Percentiles rank a stretch among this genome's conserved stretches.
These are phyloP conservation scores for Apis cerana DNA, from an alignment of 1,140 invertebrate species.

Conservation along the genomic window DNA sequence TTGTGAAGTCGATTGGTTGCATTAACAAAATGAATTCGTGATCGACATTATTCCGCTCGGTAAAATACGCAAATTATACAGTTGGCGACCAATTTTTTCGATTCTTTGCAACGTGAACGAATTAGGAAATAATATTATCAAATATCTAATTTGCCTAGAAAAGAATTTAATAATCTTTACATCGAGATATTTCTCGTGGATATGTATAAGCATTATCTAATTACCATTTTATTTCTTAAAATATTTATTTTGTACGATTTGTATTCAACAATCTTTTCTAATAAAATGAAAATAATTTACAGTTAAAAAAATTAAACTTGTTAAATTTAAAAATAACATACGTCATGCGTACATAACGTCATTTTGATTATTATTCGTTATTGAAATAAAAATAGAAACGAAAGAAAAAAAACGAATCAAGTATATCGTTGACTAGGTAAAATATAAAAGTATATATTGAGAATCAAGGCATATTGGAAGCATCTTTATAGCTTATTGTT, in stretches of 20 bases:
- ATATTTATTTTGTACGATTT: too few species aligned
- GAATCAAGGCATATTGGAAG: slow-evolving; percentile 17
- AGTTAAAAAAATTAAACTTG: too few species aligned
- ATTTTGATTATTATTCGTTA: too few species aligned
- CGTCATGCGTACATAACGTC: not conserved
- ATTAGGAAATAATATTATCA: not conserved
- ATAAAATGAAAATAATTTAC: too few species aligned
- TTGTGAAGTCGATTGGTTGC: not conserved
- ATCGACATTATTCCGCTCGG: slow-evolving; percentile 44
- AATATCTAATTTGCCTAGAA: too few species aligned
- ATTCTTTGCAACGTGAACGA: not conserved
- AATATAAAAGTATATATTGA: slow-evolving; percentile 15
- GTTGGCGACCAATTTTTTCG: slow-evolving; percentile 8
- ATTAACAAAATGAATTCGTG: slow-evolving; percentile 34
- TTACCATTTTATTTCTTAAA: too few species aligned
- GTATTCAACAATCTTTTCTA: too few species aligned
- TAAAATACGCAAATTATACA: not conserved
- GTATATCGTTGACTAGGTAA: not conserved
- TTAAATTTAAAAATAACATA: too few species aligned
- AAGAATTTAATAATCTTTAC: too few species aligned
- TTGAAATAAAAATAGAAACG: slow-evolving; percentile 1
- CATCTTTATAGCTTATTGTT: slow-evolving; percentile 57
- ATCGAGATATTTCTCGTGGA: too few species aligned
- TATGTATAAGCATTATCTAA: too few species aligned
- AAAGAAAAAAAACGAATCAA: not conserved